Evolutionary conservation across 30 jellyfish, hydroid and myxozoan species (phyloP), one percentile per base, ranked within the genome.

Genomic region (Haliclystus octoradiatus): DNA sequence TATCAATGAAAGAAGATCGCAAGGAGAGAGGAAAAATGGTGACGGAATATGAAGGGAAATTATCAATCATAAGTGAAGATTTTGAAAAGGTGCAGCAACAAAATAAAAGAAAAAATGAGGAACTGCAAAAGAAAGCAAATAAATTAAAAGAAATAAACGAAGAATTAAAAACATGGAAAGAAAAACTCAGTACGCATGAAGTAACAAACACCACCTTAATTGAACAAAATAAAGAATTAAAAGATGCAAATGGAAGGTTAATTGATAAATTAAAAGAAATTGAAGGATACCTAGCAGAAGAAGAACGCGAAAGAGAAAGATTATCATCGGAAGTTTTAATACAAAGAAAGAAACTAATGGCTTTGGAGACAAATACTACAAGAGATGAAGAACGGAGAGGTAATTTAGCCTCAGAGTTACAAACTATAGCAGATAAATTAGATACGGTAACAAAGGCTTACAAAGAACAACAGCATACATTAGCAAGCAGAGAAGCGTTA

Each of bases 121-220:
- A 40, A 19, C 57, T 5, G 19, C 57, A 19, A 64, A 64, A 19
- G 9, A 64, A 26, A 5, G 9, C 65, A 7, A 15, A 63, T 35
- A 67, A 28, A 28, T 22, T 73, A 14, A 52, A 60, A 2, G 76
- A 52, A 22, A 3, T 70, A 1, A 62, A 82, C n/a, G 63, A 57
- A 2, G 84, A 82, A 30, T 34, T 67, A 9, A 68, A 82, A 33
- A 23, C 71, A 1, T 75, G 83, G 63, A 73, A 47, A 33, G 73
- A 74, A 62, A 63, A 60, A 24, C 65, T 82, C 26, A 60, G 79
- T 1, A 80, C 69, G 70, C 94, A 72, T 1, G 94, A 82, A 47
- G 87, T 82, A 25, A 88, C 73, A 26, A 82, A 51, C 50, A 76
- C 71, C 32, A 28, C 73, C 50, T 68, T 68, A 33, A 28, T 26